These are phyloP conservation scores for Hydrozoanthus tunicans DNA, from an alignment of 64 coral and sea anemone genomes.

Conservation along the genomic window DNA sequence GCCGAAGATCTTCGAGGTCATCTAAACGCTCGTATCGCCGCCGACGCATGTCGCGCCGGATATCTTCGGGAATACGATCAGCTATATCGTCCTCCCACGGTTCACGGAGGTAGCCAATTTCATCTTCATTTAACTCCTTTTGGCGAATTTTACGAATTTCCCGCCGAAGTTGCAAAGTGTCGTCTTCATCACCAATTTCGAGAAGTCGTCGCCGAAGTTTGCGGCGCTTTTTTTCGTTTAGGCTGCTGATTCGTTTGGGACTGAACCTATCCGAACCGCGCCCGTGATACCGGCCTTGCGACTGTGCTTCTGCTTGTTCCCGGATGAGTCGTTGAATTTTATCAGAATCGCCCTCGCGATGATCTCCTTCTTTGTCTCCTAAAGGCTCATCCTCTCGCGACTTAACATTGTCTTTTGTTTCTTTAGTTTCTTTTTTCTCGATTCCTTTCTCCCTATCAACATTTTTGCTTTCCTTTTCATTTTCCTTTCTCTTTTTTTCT, in stretches of 20 bases:
- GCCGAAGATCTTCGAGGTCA: constrained; percentile 55
- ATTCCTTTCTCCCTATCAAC: constrained; percentile 8
- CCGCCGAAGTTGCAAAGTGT: constrained; percentile 41
- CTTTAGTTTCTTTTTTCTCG: neutral
- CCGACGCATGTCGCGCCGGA: constrained; percentile 59
- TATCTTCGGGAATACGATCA: constrained; percentile 57
- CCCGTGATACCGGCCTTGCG: constrained; percentile 1
- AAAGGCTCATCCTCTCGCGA: constrained; percentile 34
- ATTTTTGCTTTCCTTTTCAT: constrained; percentile 6
- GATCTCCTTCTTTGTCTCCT: neutral
- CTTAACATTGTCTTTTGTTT: neutral
- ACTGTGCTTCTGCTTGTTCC: constrained; percentile 72
- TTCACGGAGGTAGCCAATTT: constrained; percentile 53
- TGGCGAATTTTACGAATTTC: constrained; percentile 81
- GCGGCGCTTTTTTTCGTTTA: constrained; percentile 41
- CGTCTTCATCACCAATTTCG: constrained; percentile 50
- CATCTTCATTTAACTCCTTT: constrained; percentile 79
- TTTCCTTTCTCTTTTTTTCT: neutral
- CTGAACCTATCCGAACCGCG: neutral
- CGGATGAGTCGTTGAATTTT: constrained; percentile 79
- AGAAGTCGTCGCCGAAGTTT: constrained; percentile 68
- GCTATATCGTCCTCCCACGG: constrained; percentile 67
- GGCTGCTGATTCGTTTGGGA: neutral
- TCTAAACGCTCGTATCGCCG: constrained; percentile 50
- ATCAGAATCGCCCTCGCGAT: constrained; percentile 28